Conservation (phyloP, 2,797 vertebrate genomes). For the Arvicola amphibius region DNA sequence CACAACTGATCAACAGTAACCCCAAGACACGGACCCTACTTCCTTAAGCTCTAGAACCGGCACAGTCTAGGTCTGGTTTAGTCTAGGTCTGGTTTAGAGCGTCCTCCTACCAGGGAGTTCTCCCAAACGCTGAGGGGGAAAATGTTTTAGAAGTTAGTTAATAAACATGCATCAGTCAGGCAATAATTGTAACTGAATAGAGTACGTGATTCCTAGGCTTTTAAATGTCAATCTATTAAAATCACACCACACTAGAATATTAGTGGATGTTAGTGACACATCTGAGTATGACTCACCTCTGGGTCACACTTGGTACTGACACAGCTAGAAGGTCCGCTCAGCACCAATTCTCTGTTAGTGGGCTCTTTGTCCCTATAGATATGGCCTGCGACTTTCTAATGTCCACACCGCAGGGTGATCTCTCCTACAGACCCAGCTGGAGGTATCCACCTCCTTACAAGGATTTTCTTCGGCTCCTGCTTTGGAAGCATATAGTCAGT, state of each 20-base stretch:
- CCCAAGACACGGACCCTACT: background rate
- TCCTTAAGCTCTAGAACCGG: background rate
- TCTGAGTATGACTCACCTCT: background rate
- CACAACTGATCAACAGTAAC: background rate
- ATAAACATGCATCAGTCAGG: background rate
- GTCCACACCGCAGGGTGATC: background rate
- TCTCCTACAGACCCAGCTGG: background rate
- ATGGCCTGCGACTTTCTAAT: background rate
- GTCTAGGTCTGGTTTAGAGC: background rate
- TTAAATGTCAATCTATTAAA: constrained; percentile 50
- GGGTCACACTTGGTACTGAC: background rate
- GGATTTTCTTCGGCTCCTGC: background rate
- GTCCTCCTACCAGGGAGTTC: background rate
- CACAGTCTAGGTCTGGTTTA: background rate
- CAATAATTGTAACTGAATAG: background rate
- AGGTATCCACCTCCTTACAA: background rate
- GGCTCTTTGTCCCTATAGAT: background rate
- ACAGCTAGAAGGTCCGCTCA: background rate
- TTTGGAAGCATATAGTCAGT: background rate
- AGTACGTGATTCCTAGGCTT: background rate
- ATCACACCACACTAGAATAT: background rate
- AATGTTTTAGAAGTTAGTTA: constrained; percentile 42
- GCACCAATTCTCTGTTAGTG: background rate
- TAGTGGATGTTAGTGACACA: background rate
- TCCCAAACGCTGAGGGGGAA: constrained; percentile 19